Evolutionary conservation across 2,797 vertebrate species (phyloP), one percentile per base, ranked within the genome.

Genomic region (Bryconaethiops microstoma): DNA sequence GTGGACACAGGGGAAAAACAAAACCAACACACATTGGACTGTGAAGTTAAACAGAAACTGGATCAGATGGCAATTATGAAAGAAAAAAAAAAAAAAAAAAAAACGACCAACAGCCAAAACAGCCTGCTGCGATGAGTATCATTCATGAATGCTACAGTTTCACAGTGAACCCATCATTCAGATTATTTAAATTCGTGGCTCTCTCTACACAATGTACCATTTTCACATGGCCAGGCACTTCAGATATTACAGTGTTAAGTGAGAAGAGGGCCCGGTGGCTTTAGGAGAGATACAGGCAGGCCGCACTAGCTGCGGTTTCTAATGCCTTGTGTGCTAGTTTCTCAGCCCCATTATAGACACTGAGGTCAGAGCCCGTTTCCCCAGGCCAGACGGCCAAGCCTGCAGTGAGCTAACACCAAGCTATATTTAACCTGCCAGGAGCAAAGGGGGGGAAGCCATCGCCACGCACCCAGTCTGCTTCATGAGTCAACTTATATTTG

Each of bases 81-180:
- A n/a, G n/a, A n/a, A n/a, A n/a, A n/a, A n/a, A n/a, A n/a, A n/a
- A n/a, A 29, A 1, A 29, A 29, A 35, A 35, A 35, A 35, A 68
- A 87, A 79, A 76, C 81, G 12, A 79, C 42, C 87, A 89, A 85
- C 89, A 75, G 74, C 67, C 78, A 55, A 80, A 76, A 83, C 54
- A 79, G 68, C 69, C 52, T 82, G 76, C 82, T 78, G 71, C 63
- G 62, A 72, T 67, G 65, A 74, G 42, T 60, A 74, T 76, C 75
- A 57, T 83, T 78, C 35, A 84, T 90, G 87, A 89, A 90, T 92
- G 93, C 91, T 92, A 94, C 89, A 83, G 87, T 84, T 90, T 94
- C 93, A 95, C 93, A 94, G 93, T 94, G 93, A 92, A 84, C 84
- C 85, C 86, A 90, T 88, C 81, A 74, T 89, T 88, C 62, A 71